A percentile compares a stretch with the other conserved stretches of the same genome.
phyloP scores from a whole-genome alignment of 1,140 invertebrate genomes.

The Frieseomelitta varia region DNA sequence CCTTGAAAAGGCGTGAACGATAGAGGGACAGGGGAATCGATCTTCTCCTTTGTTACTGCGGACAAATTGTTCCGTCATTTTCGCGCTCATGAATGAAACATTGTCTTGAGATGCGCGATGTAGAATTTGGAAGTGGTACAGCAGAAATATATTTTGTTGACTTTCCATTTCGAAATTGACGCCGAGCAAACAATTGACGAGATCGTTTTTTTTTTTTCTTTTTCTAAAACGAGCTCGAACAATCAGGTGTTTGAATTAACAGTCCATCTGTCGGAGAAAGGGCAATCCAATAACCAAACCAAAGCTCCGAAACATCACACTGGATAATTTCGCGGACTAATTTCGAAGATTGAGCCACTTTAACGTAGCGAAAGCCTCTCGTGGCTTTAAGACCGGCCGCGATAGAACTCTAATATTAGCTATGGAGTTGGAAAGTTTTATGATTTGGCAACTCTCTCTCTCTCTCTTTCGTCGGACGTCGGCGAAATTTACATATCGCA shows the following conservation, averaged over 20 bases:
- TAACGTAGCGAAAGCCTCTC: neutral
- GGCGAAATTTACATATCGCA: neutral
- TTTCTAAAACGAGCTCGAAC: too few relatives aligned
- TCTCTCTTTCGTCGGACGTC: neutral
- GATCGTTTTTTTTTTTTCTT: too few relatives aligned
- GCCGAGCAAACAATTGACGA: too few relatives aligned
- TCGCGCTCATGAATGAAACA: conserved; percentile 76
- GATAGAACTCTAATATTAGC: neutral
- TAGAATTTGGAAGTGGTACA: conserved; percentile 64
- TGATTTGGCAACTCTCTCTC: neutral
- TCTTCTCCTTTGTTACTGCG: neutral
- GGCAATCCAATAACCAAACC: too few relatives aligned
- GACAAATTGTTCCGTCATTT: conserved; percentile 72
- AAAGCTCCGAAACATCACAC: conserved; percentile 61
- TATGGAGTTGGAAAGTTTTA: neutral
- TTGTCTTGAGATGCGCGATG: conserved; percentile 59
- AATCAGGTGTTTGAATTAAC: too few relatives aligned
- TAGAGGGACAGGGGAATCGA: neutral
- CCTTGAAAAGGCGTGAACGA: too few relatives aligned
- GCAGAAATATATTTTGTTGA: too few relatives aligned
- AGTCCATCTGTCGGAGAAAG: too few relatives aligned
- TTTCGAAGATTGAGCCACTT: neutral
- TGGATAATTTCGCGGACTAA: neutral
- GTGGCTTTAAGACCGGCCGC: neutral
- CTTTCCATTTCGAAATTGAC: too few relatives aligned